A percentile compares a stretch with the other conserved stretches of the same genome.
These are phyloP conservation scores for Lypha dubia DNA, from an alignment of 2,888 invertebrate genomes.

Conservation along the genomic window DNA sequence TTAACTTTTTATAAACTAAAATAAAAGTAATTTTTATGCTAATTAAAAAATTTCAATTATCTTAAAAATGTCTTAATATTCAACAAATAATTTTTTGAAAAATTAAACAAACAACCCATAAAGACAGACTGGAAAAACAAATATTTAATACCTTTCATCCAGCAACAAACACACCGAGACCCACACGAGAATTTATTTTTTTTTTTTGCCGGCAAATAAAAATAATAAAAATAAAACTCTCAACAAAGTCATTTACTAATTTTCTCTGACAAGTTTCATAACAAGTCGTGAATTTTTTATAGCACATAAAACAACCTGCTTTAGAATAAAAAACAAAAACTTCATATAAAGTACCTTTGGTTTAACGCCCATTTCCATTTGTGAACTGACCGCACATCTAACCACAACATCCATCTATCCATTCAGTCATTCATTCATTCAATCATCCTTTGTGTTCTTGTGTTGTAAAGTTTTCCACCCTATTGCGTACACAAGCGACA, in stretches of 20 bases:
- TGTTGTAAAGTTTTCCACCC: conserved; percentile 80
- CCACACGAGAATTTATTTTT: conserved; percentile 77
- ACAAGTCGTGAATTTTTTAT: conserved; percentile 64
- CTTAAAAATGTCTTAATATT: conserved; percentile 70
- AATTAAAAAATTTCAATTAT: conserved; percentile 69
- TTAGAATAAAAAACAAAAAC: conserved; percentile 23
- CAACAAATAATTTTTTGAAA: conserved; percentile 61
- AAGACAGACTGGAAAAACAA: conserved; percentile 37
- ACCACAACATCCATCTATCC: conserved; percentile 41
- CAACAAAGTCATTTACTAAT: conserved; percentile 76
- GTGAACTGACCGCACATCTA: conserved; percentile 68
- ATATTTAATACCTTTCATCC: conserved; percentile 79
- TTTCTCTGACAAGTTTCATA: conserved; percentile 74
- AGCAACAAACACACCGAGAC: conserved; percentile 74
- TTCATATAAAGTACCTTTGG: conserved; percentile 62
- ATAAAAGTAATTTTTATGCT: conserved; percentile 67
- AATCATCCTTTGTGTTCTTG: conserved; percentile 75
- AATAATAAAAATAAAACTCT: conserved; percentile 78
- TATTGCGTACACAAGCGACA: conserved; percentile 79
- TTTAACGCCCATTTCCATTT: conserved; percentile 70
- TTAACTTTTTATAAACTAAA: conserved; percentile 9
- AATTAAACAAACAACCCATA: conserved; percentile 65
- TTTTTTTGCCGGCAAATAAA: conserved; percentile 45
- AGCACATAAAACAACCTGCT: conserved; percentile 56
- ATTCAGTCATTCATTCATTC: conserved; percentile 35